Evolutionary conservation across 64 coral and sea anemone genomes (phyloP), one percentile per base, ranked within the genome.

Genomic region (Dendronephthya gigantea): DNA sequence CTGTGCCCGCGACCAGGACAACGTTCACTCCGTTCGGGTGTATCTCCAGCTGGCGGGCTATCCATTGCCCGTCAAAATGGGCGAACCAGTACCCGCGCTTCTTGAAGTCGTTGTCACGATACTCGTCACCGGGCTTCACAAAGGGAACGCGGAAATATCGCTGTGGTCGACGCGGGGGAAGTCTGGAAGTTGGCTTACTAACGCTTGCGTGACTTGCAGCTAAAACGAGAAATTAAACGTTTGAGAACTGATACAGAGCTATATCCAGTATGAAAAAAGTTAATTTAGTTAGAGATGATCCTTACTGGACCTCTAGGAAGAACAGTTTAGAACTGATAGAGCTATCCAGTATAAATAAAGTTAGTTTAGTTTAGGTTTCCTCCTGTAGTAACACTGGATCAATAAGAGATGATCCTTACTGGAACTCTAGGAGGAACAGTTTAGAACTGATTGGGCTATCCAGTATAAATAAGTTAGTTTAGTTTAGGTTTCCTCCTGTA

Each of bases 11-110:
- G 29, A 98, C 88, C 25, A 98, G 83, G n/a, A 98, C 50, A n/a
- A 98, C 45, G 6, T 90, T 87, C 19, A 83, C 40, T 37, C 81
- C 88, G 1, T 89, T 92, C 2, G 84, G 81, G 40, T 93, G 92
- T 19, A 98, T 52, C 35, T 98, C 95, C 88, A 98, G 89, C 85
- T 98, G 95, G 34, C 95, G 95, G 19, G 92, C 95, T 72, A 98
- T 93, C 90, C 92, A 98, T 51, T 98, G 95, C 6, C 95, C 95
- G 87, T 98, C 95, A 90, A 98, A 98, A 41, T 98, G 95, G 33
- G 95, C 95, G 89, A 90, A 98, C 95, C 95, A 93, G 13, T n/a
- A 41, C 28, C 95, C 95, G 45, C 93, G 95, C n/a, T 98, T 98
- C 83, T 90, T 90, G 85, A 84, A 98, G 59, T 93, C 89, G 14